A percentile compares a stretch with the other conserved stretches of the same genome.
Evolutionary conservation across 2,113 vertebrate genomes (phyloP).

Genomic region (Amphilophus citrinellus): DNA sequence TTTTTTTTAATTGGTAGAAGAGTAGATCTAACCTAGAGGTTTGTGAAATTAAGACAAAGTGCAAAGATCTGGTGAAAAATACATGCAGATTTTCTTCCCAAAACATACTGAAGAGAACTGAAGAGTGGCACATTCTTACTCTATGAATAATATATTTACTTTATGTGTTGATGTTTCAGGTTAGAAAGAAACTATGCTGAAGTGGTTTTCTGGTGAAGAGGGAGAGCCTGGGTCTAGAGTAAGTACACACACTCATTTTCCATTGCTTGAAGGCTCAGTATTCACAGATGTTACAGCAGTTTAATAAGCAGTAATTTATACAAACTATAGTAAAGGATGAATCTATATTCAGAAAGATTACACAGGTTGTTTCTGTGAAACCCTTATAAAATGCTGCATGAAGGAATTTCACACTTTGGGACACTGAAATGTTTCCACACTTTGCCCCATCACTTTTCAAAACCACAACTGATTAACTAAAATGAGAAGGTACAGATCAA

Average conservation of each 20-base stretch:
- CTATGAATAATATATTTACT: constrained; percentile 1
- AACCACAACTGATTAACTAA: neutral
- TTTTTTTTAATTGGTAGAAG: too few species aligned
- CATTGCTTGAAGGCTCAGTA: neutral
- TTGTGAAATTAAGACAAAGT: neutral
- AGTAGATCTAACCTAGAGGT: neutral
- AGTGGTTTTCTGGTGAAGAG: constrained; percentile 85
- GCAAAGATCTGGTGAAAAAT: neutral
- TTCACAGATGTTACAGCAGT: neutral
- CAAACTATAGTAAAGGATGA: too few species aligned
- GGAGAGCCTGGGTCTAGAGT: constrained; percentile 80
- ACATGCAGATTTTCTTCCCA: neutral
- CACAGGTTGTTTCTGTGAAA: neutral
- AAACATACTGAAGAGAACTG: neutral
- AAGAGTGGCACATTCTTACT: neutral
- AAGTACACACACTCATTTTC: constrained; percentile 67
- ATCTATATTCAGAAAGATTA: neutral
- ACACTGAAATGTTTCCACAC: neutral
- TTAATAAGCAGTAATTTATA: neutral
- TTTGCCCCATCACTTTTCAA: neutral
- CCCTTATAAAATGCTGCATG: neutral
- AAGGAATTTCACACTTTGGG: neutral
- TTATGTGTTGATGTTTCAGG: constrained; percentile 37
- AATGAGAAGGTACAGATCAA: rapidly evolving
- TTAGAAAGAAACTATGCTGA: constrained; percentile 83